These are phyloP conservation scores for Palythoa caribaeorum DNA, from an alignment of 92 coral and sea anemone genomes.

Conservation along the genomic window DNA sequence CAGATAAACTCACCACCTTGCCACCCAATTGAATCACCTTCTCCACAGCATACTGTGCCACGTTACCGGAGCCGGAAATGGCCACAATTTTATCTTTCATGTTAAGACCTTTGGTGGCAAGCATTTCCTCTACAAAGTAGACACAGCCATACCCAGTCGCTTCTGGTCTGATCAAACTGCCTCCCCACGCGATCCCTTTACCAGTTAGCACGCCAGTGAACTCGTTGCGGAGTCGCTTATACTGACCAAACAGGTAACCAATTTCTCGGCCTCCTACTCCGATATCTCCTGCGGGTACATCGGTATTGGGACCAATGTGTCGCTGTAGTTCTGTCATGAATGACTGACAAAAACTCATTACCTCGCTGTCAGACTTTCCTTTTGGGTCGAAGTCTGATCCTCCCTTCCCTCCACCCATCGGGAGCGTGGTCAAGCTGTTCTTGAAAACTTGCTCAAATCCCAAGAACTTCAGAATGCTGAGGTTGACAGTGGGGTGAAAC, in stretches of 20 bases:
- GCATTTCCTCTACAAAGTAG: constrained; percentile 85
- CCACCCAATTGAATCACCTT: constrained; percentile 82
- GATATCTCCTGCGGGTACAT: constrained; percentile 93
- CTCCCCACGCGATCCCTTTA: constrained; percentile 84
- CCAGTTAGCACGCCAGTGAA: constrained; percentile 92
- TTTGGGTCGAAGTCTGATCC: constrained; percentile 94
- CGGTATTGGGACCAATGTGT: constrained; percentile 86
- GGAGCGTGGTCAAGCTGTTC: constrained; percentile 88
- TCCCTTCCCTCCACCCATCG: constrained; percentile 95
- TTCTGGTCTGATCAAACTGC: constrained; percentile 85
- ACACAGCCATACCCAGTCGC: constrained; percentile 92
- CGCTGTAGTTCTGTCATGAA: constrained; percentile 91
- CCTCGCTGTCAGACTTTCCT: constrained; percentile 87
- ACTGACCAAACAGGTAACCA: constrained; percentile 90
- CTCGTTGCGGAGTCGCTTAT: constrained; percentile 89
- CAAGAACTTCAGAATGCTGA: constrained; percentile 80
- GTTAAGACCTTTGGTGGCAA: constrained; percentile 68
- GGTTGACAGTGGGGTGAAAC: constrained; percentile 87
- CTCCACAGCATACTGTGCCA: constrained; percentile 83
- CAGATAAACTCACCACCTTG: constrained; percentile 84
- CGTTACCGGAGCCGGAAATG: constrained; percentile 90
- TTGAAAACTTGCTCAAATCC: constrained; percentile 92
- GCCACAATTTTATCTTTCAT: constrained; percentile 78
- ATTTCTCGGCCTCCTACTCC: constrained; percentile 93
- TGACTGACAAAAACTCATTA: constrained; percentile 92